Conservation (phyloP, 2,888 invertebrate genomes). For the Bellardia pandia region DNA sequence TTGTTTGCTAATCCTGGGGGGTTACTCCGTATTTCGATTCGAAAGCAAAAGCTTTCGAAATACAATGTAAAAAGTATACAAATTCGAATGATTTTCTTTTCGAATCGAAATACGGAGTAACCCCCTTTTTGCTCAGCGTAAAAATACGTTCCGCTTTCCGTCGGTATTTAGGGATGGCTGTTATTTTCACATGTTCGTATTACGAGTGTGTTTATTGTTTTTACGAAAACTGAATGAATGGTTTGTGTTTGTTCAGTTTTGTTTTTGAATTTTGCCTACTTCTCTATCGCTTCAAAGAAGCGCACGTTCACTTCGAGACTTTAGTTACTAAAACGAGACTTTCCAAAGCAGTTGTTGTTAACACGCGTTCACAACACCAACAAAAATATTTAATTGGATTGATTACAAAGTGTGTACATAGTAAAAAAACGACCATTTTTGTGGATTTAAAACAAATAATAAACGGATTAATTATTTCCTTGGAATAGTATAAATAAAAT, state of each 20-base stretch:
- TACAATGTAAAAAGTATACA: no score
- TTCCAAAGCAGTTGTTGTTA: conserved; percentile 79
- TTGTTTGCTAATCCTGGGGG: no score
- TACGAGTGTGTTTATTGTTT: background rate
- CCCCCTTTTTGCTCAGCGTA: no score
- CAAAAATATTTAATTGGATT: conserved; percentile 40
- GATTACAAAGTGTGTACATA: conserved; percentile 4
- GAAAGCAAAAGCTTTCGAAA: no score
- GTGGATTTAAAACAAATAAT: background rate
- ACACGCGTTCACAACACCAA: conserved; percentile 64
- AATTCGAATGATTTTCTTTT: no score
- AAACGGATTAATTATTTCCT: conserved; percentile 39
- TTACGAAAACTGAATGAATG: conserved; percentile 12
- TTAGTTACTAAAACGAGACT: conserved; percentile 82
- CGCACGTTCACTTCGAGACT: conserved; percentile 64
- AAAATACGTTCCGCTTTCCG: no score
- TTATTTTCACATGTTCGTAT: conserved; percentile 39
- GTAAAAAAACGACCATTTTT: background rate
- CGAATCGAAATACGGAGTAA: no score
- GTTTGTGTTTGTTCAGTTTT: background rate
- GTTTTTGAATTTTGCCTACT: conserved; percentile 41
- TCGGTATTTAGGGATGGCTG: no score
- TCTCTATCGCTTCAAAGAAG: conserved; percentile 52
- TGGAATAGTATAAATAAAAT: conserved; percentile 4
- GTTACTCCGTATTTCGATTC: no score